These are phyloP conservation scores for Trachelipus rathkii DNA, from an alignment of 1,140 invertebrate species.

Conservation along the genomic window DNA sequence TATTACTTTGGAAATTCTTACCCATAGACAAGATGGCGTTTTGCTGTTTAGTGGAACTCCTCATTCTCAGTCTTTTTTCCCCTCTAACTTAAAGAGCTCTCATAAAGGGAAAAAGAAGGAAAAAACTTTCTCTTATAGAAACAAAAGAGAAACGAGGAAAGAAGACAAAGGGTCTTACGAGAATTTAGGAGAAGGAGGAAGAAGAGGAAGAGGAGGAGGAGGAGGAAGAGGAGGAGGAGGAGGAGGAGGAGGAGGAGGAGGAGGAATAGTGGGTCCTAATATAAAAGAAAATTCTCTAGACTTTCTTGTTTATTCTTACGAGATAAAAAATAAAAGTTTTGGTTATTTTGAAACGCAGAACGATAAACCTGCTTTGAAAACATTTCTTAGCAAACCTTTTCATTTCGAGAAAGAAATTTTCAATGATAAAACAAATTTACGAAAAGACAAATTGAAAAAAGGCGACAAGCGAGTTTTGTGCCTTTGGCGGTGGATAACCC, in stretches of 20 bases:
- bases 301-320: not conserved
- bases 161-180: not conserved
- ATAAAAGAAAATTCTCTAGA: not conserved
- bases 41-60: slow-evolving; percentile 31
- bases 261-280: no score
- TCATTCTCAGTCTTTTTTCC: not conserved
- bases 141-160: not conserved
- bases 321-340: not conserved
- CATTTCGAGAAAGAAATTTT: not conserved
- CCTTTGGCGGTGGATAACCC: no score
- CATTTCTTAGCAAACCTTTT: not conserved
- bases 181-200: not conserved
- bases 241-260: no score
- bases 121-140: not conserved
- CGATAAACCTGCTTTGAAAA: not conserved
- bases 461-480: no score
- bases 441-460: no score
- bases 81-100: not conserved
- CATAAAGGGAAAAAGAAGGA: not conserved
- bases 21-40: slow-evolving; percentile 7
- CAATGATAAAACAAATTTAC: no score
- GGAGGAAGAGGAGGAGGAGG: no score
- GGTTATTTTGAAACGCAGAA: not conserved
- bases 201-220: not conserved
- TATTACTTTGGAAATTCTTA: slow-evolving; percentile 30